These are phyloP conservation scores for Gadus chalcogrammus DNA, from an alignment of 2,113 vertebrate genomes.

Conservation along the genomic window DNA sequence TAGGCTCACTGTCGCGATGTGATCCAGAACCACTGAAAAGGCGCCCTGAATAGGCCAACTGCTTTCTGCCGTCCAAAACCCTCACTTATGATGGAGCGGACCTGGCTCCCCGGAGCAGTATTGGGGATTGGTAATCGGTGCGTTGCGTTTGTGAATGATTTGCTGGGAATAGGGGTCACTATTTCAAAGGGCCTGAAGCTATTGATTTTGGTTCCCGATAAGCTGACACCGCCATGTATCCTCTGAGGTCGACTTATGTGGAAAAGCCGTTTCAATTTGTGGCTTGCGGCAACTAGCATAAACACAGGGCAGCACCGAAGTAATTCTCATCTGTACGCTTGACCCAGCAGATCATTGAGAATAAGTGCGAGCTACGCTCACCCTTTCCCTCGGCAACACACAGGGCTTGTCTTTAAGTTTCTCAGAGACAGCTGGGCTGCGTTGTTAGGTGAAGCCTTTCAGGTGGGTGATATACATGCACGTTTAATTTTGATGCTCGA, in stretches of 20 bases:
- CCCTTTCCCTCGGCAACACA: too few species aligned
- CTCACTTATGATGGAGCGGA: too few species aligned
- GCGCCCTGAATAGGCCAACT: too few species aligned
- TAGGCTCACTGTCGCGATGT: too few species aligned
- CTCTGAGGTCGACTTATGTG: slow-evolving; percentile 33
- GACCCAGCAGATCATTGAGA: neutral
- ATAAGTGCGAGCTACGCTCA: neutral
- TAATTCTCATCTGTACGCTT: neutral
- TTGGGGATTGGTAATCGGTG: neutral
- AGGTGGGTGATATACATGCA: slow-evolving; percentile 28
- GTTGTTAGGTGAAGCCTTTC: slow-evolving; percentile 31
- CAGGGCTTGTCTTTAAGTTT: neutral
- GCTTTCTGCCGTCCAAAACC: too few species aligned
- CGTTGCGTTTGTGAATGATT: slow-evolving; percentile 53
- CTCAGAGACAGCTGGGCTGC: slow-evolving; percentile 36
- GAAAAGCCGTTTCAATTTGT: slow-evolving; percentile 30
- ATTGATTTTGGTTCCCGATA: slow-evolving; percentile 46
- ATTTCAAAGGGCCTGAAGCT: slow-evolving; percentile 53
- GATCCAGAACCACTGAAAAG: too few species aligned
- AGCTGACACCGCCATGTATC: slow-evolving; percentile 49
- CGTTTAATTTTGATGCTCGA: slow-evolving; percentile 28
- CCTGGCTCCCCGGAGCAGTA: too few species aligned
- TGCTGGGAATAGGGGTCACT: slow-evolving; percentile 42
- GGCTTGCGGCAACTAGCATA: neutral
- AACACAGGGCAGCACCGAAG: neutral